These are phyloP conservation scores for Ramazzottius varieornatus DNA, from an alignment of 2,888 invertebrate species.

Conservation along the genomic window DNA sequence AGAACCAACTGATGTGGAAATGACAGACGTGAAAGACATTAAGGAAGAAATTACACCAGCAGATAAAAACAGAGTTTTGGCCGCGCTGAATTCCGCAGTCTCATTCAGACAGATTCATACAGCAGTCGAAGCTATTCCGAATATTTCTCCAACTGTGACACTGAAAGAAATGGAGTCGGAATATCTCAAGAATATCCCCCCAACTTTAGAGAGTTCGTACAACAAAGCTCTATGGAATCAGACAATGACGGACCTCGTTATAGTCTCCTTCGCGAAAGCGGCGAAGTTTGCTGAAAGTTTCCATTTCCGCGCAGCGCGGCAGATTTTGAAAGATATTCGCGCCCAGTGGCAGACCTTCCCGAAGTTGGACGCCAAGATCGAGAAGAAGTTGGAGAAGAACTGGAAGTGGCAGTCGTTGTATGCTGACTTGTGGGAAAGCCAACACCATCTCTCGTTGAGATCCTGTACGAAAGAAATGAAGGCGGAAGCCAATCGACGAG, in stretches of 20 bases:
- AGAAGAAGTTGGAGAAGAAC: background rate
- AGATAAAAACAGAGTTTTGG: background rate
- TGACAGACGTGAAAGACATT: background rate
- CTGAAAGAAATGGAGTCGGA: background rate
- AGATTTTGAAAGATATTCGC: background rate
- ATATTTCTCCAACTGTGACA: background rate
- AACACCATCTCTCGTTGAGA: background rate
- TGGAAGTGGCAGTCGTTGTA: background rate
- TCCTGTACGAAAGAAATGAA: background rate
- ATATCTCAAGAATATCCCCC: background rate
- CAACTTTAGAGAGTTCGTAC: background rate
- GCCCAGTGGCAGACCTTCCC: background rate
- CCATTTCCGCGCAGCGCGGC: background rate
- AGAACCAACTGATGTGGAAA: background rate
- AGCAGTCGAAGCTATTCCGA: background rate
- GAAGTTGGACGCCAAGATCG: background rate
- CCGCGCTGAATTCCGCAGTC: background rate
- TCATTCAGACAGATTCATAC: background rate
- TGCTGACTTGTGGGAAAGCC: background rate
- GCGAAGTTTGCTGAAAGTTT: background rate
- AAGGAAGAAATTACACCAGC: background rate
- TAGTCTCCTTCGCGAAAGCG: background rate
- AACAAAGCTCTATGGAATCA: background rate
- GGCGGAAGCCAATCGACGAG: background rate
- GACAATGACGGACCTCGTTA: background rate